Conservation (phyloP, 2,113 vertebrate genomes). For the Calypte anna region DNA sequence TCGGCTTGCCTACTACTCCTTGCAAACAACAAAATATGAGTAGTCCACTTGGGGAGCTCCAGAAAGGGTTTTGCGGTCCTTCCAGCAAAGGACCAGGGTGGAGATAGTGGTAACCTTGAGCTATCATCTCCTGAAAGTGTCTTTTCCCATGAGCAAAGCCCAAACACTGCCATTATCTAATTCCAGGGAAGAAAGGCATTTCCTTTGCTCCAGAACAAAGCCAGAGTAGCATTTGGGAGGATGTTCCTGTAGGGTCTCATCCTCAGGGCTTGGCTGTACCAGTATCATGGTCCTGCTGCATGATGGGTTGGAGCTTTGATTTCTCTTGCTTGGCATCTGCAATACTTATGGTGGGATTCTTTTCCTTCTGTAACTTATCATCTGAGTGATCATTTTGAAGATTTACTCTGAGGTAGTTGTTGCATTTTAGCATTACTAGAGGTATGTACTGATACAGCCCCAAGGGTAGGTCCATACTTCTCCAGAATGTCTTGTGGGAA, state of each 20-base stretch:
- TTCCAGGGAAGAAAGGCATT: background rate
- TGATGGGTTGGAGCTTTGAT: background rate
- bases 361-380: background rate
- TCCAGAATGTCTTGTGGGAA: background rate
- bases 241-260: background rate
- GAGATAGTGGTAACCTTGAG: background rate
- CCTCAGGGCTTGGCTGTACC: background rate
- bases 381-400: background rate
- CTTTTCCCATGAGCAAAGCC: background rate
- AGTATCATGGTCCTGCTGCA: background rate
- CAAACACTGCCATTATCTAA: background rate
- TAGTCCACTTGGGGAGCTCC: background rate
- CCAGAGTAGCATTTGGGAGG: fast-evolving
- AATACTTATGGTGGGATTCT: background rate
- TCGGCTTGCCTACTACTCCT: background rate
- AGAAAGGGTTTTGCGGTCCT: background rate
- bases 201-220: background rate
- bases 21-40: background rate
- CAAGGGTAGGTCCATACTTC: background rate
- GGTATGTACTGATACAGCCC: fast-evolving
- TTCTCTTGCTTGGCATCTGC: background rate
- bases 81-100: background rate
- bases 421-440: background rate
- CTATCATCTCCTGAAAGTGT: background rate
- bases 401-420: background rate